A percentile compares a stretch with the other conserved stretches of the same genome.
Evolutionary conservation across 2,888 invertebrate species (phyloP).

Genomic region (Lottia scabra): DNA sequence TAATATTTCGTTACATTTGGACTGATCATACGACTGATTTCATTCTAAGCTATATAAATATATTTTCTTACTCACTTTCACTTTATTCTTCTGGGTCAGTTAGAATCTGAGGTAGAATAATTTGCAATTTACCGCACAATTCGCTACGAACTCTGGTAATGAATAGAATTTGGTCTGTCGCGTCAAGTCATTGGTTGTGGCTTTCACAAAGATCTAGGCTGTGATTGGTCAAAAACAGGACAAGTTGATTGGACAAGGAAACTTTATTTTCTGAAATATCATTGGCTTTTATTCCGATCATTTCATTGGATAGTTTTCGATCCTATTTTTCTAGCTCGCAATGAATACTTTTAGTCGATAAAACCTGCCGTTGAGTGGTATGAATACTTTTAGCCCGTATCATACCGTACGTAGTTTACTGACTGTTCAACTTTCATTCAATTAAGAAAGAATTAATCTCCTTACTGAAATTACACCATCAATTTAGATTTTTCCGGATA

Average conservation of each 20-base stretch:
- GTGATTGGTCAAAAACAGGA: conserved; percentile 25
- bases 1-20: too few relatives aligned
- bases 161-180: conserved; percentile 30
- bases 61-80: not conserved
- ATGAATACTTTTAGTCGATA: too few relatives aligned
- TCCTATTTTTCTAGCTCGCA: not conserved
- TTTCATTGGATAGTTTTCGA: conserved; percentile 22
- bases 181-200: conserved; percentile 27
- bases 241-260: not conserved
- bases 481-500: too few relatives aligned
- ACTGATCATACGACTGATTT: too few relatives aligned
- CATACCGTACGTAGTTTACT: too few relatives aligned
- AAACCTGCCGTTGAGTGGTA: too few relatives aligned
- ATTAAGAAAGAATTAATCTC: too few relatives aligned
- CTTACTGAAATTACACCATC: too few relatives aligned
- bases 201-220: conserved; percentile 8
- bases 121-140: conserved; percentile 42
- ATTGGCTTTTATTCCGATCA: conserved; percentile 14
- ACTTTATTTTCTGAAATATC: not conserved
- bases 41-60: too few relatives aligned
- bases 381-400: too few relatives aligned
- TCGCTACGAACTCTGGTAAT: conserved; percentile 40
- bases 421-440: too few relatives aligned
- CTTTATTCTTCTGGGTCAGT: not conserved
- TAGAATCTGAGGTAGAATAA: conserved; percentile 18